Percentiles rank a stretch among this genome's conserved stretches.
These are phyloP conservation scores for Harpagifer antarcticus DNA, from an alignment of 2,797 vertebrate genomes.

Conservation along the genomic window DNA sequence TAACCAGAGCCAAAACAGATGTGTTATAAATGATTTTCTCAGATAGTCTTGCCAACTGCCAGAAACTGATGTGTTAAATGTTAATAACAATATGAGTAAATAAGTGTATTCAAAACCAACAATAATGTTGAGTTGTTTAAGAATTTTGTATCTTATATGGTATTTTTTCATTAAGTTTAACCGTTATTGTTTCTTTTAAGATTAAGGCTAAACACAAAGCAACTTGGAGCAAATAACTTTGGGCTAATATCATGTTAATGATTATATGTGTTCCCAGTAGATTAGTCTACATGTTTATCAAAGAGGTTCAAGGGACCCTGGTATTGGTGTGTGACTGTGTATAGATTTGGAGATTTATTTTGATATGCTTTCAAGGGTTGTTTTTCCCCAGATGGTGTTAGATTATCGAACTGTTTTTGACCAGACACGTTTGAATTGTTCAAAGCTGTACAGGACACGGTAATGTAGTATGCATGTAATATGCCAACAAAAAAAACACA, in stretches of 20 bases:
- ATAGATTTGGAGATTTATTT: background rate
- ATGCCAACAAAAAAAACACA: background rate
- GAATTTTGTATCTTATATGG: too few species aligned
- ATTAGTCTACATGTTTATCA: background rate
- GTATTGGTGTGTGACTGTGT: background rate
- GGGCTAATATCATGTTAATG: background rate
- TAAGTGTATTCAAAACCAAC: too few species aligned
- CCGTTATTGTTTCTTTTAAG: background rate
- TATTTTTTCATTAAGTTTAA: too few species aligned
- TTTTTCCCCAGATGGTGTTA: background rate
- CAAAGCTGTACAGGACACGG: background rate
- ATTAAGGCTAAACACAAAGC: background rate
- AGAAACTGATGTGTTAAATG: background rate
- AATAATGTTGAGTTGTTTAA: too few species aligned
- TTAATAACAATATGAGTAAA: background rate
- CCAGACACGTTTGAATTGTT: background rate
- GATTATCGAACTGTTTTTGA: constrained; percentile 7
- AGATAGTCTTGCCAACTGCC: background rate
- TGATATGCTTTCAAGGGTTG: background rate
- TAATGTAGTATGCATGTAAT: background rate
- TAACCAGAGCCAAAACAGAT: too few species aligned
- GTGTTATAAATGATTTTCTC: background rate
- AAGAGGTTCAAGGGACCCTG: too few species aligned
- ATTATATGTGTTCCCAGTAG: background rate
- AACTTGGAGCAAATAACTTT: background rate